These are phyloP conservation scores for Chaenodraco wilsoni DNA, from an alignment of 2,797 vertebrate species.

Conservation along the genomic window DNA sequence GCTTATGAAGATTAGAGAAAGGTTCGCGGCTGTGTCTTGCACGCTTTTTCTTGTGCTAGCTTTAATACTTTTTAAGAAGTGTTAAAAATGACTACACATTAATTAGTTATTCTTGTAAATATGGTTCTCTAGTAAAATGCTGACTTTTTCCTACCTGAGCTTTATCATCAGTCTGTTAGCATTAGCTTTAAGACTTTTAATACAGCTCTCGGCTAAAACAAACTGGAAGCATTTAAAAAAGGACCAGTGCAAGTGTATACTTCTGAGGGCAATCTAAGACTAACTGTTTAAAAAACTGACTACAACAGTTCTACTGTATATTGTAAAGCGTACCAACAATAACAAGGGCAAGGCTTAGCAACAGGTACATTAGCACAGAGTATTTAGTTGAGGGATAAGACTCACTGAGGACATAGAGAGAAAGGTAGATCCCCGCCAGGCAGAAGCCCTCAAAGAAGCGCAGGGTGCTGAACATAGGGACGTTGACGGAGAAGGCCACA, in stretches of 20 bases:
- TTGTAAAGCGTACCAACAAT: neutral
- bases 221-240: neutral
- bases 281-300: neutral
- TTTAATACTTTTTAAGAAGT: no score
- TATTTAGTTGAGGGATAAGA: slow-evolving; percentile 53
- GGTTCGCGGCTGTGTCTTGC: no score
- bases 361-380: neutral
- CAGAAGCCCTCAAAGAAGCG: slow-evolving; percentile 99
- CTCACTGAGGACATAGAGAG: slow-evolving; percentile 94
- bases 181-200: neutral
- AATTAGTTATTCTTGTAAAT: no score
- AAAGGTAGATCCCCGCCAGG: slow-evolving; percentile 93
- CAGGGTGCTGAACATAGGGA: slow-evolving; percentile 98
- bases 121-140: no score
- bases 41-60: no score
- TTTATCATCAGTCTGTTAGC: neutral
- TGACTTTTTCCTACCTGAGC: neutral
- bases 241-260: neutral
- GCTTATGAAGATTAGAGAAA: no score
- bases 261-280: neutral
- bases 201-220: no score
- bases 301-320: neutral
- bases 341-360: neutral
- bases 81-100: no score
- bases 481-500: slow-evolving; percentile 95